phyloP scores from a whole-genome alignment of 2,113 vertebrate species.

The Pseudois nayaur region DNA sequence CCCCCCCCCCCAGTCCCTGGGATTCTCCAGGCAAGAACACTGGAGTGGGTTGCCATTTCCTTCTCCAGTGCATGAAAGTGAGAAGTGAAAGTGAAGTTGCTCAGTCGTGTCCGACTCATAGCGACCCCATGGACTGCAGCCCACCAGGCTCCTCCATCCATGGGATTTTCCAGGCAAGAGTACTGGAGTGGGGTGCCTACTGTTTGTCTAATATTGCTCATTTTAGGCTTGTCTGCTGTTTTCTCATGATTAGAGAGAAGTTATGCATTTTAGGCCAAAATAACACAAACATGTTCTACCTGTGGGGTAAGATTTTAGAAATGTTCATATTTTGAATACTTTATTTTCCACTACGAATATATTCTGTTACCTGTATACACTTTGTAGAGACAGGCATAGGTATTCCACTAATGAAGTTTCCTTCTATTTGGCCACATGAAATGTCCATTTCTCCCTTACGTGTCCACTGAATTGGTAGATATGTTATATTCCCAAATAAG shows the following conservation, averaged over 20 bases:
- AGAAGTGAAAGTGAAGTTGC: no score
- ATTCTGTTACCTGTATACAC: neutral
- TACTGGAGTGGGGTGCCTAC: neutral
- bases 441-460: neutral
- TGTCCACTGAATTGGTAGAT: neutral
- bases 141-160: fast-evolving
- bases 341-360: neutral
- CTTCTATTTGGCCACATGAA: neutral
- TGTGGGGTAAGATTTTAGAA: neutral
- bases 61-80: no score
- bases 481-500: neutral
- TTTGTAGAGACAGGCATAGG: neutral
- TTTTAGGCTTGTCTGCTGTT: neutral
- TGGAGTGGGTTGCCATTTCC: no score
- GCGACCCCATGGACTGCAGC: no score
- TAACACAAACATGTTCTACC: neutral
- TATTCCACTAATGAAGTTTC: neutral
- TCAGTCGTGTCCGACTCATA: no score
- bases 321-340: neutral
- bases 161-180: no score
- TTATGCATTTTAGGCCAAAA: neutral
- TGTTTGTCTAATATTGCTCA: neutral
- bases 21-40: no score
- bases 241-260: neutral
- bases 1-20: no score